A percentile compares a stretch with the other conserved stretches of the same genome.
Evolutionary conservation across 1,140 invertebrate species (phyloP).

Genomic region (Ganaspis sp.): DNA sequence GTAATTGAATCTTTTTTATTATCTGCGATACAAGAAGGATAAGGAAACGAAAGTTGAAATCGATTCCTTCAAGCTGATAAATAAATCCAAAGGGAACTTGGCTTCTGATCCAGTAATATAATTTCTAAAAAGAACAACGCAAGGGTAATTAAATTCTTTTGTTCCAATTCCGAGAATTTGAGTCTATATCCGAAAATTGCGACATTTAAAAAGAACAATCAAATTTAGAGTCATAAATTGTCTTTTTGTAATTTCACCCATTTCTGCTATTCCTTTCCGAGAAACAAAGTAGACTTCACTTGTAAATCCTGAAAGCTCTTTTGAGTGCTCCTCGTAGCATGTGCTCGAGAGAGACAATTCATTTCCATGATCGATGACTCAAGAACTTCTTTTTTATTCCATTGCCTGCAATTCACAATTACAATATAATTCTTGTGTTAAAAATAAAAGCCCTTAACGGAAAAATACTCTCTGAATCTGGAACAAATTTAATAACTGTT

Average conservation of each 20-base stretch:
- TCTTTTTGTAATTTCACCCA: neutral
- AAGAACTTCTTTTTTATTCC: neutral
- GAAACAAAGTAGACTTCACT: neutral
- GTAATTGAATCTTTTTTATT: neutral
- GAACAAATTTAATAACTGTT: too few relatives aligned
- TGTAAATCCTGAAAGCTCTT: neutral
- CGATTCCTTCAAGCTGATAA: neutral
- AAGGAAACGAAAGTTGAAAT: neutral
- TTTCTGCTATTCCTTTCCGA: neutral
- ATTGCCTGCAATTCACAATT: neutral
- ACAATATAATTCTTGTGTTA: neutral
- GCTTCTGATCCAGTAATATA: neutral
- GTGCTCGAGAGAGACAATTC: neutral
- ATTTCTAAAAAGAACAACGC: neutral
- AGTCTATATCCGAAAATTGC: too few relatives aligned
- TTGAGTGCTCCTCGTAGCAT: neutral
- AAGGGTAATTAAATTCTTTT: neutral
- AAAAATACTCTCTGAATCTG: too few relatives aligned
- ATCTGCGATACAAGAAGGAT: neutral
- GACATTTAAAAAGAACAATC: neutral
- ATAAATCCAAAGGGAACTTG: neutral
- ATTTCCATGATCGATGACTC: neutral
- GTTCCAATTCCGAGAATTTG: too few relatives aligned
- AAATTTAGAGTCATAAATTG: neutral
- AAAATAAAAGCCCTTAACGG: neutral